Evolutionary conservation across 1,140 invertebrate genomes (phyloP).

Genomic region (Megathymus violae): DNA sequence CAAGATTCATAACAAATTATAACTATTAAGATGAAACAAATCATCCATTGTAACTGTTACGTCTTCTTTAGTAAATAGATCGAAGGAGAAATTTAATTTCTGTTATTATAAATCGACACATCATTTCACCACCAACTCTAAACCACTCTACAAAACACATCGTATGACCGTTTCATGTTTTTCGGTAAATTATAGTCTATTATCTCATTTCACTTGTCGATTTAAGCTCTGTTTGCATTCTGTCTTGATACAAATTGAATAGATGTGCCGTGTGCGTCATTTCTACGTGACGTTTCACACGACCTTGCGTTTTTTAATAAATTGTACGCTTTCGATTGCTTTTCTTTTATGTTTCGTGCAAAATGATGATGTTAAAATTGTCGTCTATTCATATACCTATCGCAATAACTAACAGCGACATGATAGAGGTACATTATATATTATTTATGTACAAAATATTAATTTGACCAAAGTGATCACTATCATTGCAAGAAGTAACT

Average conservation of each 20-base stretch:
- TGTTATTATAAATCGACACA: neutral
- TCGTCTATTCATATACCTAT: too few species aligned
- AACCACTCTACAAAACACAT: neutral
- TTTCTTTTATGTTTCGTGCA: too few species aligned
- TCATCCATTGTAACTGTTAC: conserved; percentile 2
- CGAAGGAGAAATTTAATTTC: neutral
- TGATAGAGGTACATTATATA: too few species aligned
- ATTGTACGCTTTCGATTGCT: too few species aligned
- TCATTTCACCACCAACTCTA: neutral
- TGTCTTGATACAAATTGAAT: too few species aligned
- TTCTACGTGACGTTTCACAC: too few species aligned
- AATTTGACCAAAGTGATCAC: too few species aligned
- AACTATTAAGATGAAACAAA: conserved; percentile 2
- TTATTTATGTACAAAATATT: too few species aligned
- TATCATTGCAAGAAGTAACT: too few species aligned
- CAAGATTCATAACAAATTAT: neutral
- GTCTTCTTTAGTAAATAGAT: neutral
- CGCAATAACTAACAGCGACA: too few species aligned
- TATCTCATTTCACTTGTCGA: neutral
- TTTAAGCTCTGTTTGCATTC: neutral
- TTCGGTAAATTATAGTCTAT: neutral
- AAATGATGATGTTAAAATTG: too few species aligned
- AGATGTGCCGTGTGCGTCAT: neutral
- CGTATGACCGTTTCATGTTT: neutral
- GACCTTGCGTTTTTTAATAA: too few species aligned